Conservation (phyloP, 2,113 vertebrate genomes). For the Peromyscus polionotus region DNA sequence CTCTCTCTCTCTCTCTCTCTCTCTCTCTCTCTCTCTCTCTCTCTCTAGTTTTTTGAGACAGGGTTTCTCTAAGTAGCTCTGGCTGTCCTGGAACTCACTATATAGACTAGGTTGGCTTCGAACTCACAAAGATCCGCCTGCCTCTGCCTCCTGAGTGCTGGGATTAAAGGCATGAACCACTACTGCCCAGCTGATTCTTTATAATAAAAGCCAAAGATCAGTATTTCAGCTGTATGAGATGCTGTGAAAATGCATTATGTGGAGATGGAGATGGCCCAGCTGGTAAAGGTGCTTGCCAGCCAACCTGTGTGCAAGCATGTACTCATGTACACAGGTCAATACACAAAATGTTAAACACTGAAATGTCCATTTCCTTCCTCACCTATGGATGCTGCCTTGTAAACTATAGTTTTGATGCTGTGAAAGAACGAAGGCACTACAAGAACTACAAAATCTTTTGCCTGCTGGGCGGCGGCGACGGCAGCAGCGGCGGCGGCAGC, state of each 20-base stretch:
- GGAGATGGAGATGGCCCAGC: neutral
- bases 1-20: too few species aligned
- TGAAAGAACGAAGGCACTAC: neutral
- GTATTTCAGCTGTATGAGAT: neutral
- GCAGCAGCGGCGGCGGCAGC: too few species aligned
- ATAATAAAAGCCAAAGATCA: constrained; percentile 29
- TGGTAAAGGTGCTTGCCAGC: neutral
- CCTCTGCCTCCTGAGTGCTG: neutral
- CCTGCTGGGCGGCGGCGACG: neutral
- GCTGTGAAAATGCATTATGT: neutral
- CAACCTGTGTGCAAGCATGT: neutral
- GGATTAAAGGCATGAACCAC: neutral
- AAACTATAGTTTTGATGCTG: constrained; percentile 3
- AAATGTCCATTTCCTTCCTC: neutral
- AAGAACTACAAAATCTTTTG: neutral
- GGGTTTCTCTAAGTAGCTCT: neutral
- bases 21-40: neutral
- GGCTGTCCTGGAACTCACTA: neutral
- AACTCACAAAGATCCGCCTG: neutral
- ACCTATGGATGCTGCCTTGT: neutral
- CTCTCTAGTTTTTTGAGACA: neutral
- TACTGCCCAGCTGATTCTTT: neutral
- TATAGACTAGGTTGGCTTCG: neutral
- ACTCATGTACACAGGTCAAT: accelerated
- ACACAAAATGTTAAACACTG: neutral